phyloP scores from a whole-genome alignment of 2,797 vertebrate genomes.

The Lepilemur septentrionalis region DNA sequence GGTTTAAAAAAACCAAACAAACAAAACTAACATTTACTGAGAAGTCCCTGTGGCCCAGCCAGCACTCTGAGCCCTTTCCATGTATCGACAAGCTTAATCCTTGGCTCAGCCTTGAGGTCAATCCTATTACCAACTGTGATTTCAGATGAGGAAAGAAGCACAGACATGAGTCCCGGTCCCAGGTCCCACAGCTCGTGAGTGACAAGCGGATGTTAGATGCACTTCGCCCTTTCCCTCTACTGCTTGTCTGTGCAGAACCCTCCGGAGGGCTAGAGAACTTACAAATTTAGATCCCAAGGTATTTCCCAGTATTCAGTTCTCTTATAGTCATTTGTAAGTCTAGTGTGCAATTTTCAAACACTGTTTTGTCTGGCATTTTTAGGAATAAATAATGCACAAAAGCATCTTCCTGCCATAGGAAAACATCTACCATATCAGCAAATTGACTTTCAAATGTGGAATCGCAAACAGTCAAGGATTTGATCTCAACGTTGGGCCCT shows the following conservation, averaged over 20 bases:
- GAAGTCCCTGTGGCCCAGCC: background rate
- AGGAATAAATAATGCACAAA: background rate
- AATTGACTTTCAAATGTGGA: background rate
- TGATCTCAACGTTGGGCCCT: background rate
- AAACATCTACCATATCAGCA: background rate
- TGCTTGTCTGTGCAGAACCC: too few species aligned
- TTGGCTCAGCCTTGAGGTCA: background rate
- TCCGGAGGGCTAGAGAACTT: background rate
- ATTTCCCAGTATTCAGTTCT: background rate
- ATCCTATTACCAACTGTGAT: background rate
- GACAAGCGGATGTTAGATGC: background rate
- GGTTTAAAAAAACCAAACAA: background rate
- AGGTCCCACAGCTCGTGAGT: background rate
- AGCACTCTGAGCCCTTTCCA: background rate
- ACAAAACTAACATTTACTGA: background rate
- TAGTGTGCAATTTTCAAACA: background rate
- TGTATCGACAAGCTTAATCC: background rate
- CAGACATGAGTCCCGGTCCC: background rate
- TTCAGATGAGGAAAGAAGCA: background rate
- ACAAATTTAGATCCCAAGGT: background rate
- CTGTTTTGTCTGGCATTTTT: background rate
- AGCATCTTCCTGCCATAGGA: background rate
- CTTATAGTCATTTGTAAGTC: background rate
- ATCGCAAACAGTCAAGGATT: background rate
- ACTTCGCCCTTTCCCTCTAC: background rate